Conservation (phyloP, 2,113 vertebrate species). For the Urocolius indicus region DNA sequence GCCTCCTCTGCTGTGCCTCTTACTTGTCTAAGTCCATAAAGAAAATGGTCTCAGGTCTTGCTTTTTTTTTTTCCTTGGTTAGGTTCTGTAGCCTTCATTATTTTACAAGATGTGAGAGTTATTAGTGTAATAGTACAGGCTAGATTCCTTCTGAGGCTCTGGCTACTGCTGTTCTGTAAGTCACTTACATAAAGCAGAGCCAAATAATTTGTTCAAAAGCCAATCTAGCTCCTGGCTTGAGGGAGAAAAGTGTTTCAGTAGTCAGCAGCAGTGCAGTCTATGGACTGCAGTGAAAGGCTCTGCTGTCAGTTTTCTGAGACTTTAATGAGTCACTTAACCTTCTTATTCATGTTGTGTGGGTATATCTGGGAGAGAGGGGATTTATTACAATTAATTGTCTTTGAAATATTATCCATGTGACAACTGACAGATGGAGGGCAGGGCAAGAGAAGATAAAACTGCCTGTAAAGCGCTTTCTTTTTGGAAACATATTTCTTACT, state of each 20-base stretch:
- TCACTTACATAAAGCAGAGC: neutral
- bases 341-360: neutral
- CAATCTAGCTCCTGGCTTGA: neutral
- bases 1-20: neutral
- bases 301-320: neutral
- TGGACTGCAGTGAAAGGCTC: neutral
- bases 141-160: neutral
- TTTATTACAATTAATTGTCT: slow-evolving; percentile 1
- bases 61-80: neutral
- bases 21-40: neutral
- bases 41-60: neutral
- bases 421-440: neutral
- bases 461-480: neutral
- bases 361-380: neutral
- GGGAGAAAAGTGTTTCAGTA: neutral
- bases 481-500: neutral
- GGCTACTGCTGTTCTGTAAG: neutral
- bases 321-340: slow-evolving; percentile 10
- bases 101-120: neutral
- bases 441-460: neutral
- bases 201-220: neutral
- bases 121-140: neutral
- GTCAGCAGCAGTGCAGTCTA: neutral
- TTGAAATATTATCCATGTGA: neutral
- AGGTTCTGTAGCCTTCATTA: neutral